Evolutionary conservation across 2,888 invertebrate genomes (phyloP).

Genomic region (Pyrocoelia pectoralis): DNA sequence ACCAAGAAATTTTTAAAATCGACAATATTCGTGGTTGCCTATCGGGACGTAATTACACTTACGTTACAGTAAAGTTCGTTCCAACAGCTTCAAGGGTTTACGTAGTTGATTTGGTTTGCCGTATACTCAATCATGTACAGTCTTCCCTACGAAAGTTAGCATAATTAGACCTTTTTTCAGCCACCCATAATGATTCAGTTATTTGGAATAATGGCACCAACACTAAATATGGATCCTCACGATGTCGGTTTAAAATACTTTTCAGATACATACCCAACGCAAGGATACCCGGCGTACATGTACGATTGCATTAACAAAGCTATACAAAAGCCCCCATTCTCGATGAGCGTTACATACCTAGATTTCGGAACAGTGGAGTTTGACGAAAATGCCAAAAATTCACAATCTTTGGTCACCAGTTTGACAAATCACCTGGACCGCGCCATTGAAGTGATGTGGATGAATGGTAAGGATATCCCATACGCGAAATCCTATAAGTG

Average conservation of each 20-base stretch:
- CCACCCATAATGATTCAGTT: conserved; percentile 51
- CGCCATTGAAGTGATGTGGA: conserved; percentile 45
- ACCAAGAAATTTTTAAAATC: conserved; percentile 51
- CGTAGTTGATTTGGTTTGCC: conserved; percentile 50
- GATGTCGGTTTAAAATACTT: conserved; percentile 32
- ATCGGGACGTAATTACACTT: conserved; percentile 44
- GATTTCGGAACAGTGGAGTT: conserved; percentile 51
- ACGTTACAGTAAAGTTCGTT: conserved; percentile 52
- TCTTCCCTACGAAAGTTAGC: conserved; percentile 36
- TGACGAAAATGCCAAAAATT: conserved; percentile 6
- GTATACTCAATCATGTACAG: conserved; percentile 55
- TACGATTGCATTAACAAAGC: conserved; percentile 42
- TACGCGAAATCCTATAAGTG: neutral
- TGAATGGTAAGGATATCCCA: conserved; percentile 39
- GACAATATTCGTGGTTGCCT: conserved; percentile 51
- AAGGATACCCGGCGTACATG: conserved; percentile 52
- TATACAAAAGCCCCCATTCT: conserved; percentile 45
- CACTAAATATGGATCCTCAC: neutral
- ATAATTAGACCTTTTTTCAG: conserved; percentile 40
- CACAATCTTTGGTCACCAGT: conserved; percentile 35
- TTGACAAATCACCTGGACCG: conserved; percentile 44
- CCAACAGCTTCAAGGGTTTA: conserved; percentile 50
- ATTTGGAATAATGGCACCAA: conserved; percentile 43
- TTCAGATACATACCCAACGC: conserved; percentile 30
- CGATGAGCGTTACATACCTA: conserved; percentile 50